Evolutionary conservation across 2,888 invertebrate genomes (phyloP), one percentile per base, ranked within the genome.

Genomic region (Cerastis rubricosa): DNA sequence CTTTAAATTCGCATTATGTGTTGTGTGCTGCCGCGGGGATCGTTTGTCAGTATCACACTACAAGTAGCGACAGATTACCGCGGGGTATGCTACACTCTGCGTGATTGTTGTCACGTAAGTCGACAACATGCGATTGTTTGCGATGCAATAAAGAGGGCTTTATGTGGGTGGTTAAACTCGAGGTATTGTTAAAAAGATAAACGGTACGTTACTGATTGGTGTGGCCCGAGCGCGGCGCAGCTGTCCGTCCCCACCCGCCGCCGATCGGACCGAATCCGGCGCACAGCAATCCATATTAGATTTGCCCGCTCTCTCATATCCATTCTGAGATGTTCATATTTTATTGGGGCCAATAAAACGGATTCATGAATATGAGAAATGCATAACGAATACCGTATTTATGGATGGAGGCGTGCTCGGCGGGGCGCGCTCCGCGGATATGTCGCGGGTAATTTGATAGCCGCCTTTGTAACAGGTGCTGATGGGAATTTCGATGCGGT

Each of bases 271-370:
- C 93, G 94, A 95, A 96, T 95, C 96, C 94, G 92, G 96, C 96
- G 94, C 95, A 94, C 87, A 94, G 94, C 95, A 95, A 96, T 96
- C 95, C 95, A 96, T 96, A 96, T 96, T 96, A 96, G 96, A 96
- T 96, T 96, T 94, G 94, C 96, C 94, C 94, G 96, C 95, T 94
- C 95, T 95, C 95, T 95, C 96, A 95, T 96, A 96, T 96, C 96
- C 96, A 96, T 96, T 97, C 96, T 95, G 95, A 97, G 97, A 97
- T 96, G 96, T 97, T 96, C 97, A 97, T 97, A 97, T 97, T 97
- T 97, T 97, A 97, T 97, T 96, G 96, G 94, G 95, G 95, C 96
- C 97, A 97, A 97, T 97, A 97, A 97, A 97, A 97, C 95, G 97
- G 97, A 97, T 97, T 96, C 97, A 97, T 96, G 97, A 97, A 96